phyloP scores from a whole-genome alignment of 2,113 vertebrate genomes.

The Tetrao urogallus region DNA sequence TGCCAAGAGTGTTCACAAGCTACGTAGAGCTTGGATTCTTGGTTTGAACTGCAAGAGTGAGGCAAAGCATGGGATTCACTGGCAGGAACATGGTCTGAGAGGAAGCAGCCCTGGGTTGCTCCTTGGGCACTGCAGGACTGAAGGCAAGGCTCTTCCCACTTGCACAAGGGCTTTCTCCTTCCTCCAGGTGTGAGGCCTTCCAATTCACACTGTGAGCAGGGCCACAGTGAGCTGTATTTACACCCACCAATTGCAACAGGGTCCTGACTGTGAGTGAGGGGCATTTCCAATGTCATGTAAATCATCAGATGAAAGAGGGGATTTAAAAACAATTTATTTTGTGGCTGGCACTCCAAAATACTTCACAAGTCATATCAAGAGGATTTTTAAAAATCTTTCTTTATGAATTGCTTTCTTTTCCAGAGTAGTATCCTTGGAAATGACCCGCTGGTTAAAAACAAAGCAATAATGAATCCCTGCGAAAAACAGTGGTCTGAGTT shows the following conservation, averaged over 20 bases:
- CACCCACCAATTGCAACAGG: neutral
- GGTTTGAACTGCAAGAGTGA: neutral
- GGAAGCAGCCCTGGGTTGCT: neutral
- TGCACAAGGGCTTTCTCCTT: neutral
- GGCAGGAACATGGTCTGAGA: neutral
- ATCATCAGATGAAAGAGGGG: constrained; percentile 7
- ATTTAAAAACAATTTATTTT: constrained; percentile 46
- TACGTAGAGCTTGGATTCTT: neutral
- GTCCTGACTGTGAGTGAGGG: accelerated
- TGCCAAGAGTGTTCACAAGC: neutral
- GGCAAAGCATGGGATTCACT: neutral
- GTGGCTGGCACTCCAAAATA: constrained; percentile 36
- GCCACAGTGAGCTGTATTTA: neutral
- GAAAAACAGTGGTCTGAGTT: neutral
- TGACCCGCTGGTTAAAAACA: constrained; percentile 56
- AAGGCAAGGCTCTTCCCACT: accelerated
- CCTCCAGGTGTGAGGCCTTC: accelerated
- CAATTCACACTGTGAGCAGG: neutral
- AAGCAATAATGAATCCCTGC: constrained; percentile 25
- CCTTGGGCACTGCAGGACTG: neutral
- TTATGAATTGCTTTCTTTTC: constrained; percentile 50
- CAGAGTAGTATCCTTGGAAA: constrained; percentile 67
- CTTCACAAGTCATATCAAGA: constrained; percentile 21
- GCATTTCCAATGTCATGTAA: neutral
- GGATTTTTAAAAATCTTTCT: constrained; percentile 37